These are phyloP conservation scores for Coregonus sp. DNA, from an alignment of 2,797 vertebrate species.

Conservation along the genomic window DNA sequence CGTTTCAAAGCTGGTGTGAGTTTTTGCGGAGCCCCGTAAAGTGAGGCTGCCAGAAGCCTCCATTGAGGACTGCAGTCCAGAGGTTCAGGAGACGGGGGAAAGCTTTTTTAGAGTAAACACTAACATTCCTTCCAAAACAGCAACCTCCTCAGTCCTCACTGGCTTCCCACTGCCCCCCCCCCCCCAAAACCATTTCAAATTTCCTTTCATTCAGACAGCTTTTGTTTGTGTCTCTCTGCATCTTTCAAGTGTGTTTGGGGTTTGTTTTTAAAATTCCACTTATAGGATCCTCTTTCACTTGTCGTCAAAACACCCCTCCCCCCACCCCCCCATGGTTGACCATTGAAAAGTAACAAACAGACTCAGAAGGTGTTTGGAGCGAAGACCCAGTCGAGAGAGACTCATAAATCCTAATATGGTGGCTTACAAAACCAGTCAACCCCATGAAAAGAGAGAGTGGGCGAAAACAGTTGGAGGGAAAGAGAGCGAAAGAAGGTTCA, in stretches of 20 bases:
- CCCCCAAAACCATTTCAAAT: conserved; percentile 41
- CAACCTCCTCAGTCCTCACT: conserved; percentile 13
- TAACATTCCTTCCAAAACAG: conserved; percentile 60
- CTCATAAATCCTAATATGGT: conserved; percentile 45
- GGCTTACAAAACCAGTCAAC: conserved; percentile 28
- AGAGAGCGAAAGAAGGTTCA: conserved; percentile 21
- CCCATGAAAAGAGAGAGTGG: conserved; percentile 18
- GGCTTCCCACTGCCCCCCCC: conserved; percentile 22
- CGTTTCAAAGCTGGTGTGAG: conserved; percentile 55
- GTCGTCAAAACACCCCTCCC: conserved; percentile 7
- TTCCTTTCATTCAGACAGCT: conserved; percentile 48
- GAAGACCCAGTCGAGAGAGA: conserved; percentile 30
- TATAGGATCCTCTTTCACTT: conserved; percentile 19
- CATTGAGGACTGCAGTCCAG: conserved; percentile 45
- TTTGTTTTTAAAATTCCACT: conserved; percentile 48
- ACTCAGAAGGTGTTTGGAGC: conserved; percentile 33
- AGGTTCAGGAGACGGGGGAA: conserved; percentile 37
- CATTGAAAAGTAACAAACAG: conserved; percentile 26
- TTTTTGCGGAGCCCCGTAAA: conserved; percentile 55
- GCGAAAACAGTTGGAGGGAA: conserved; percentile 29
- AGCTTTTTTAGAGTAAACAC: conserved; percentile 62
- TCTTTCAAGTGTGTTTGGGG: conserved; percentile 22
- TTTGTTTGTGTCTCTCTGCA: conserved; percentile 51
- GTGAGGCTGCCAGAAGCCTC: conserved; percentile 59
- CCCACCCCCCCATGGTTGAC: conserved; percentile 18